These are phyloP conservation scores for Bambusicola thoracicus DNA, from an alignment of 2,113 vertebrate species.

Conservation along the genomic window DNA sequence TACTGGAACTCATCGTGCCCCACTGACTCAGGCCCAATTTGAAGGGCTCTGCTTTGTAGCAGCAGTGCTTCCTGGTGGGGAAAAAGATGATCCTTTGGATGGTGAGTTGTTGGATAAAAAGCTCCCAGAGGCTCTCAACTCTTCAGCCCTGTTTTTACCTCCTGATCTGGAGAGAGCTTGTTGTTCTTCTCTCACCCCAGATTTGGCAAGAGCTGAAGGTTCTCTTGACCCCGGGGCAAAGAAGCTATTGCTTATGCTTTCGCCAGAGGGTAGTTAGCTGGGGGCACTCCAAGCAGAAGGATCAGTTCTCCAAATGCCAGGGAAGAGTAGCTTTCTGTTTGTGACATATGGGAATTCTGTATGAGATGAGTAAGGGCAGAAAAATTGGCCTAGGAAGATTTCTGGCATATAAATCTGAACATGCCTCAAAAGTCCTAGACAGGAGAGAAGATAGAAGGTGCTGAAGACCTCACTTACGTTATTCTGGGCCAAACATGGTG, in stretches of 20 bases:
- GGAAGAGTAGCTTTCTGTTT: background rate
- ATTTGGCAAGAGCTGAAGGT: background rate
- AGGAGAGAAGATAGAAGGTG: background rate
- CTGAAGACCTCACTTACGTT: background rate
- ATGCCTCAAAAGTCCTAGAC: background rate
- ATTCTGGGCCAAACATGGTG: background rate
- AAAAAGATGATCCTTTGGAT: background rate
- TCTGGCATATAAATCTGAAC: background rate
- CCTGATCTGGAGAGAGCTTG: background rate
- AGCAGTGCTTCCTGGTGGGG: background rate
- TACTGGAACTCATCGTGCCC: background rate
- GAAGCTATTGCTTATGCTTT: background rate
- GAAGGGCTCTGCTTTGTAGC: background rate
- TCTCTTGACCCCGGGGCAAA: background rate
- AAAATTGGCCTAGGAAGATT: background rate
- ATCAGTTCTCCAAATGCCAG: background rate
- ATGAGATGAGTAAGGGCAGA: background rate
- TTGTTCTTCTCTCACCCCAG: background rate
- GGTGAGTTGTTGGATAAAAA: fast-evolving
- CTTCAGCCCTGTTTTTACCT: background rate
- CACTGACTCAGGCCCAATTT: fast-evolving
- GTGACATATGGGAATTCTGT: background rate
- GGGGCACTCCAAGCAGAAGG: background rate
- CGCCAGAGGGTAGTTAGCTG: background rate
- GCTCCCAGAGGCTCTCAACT: background rate